Base-by-base conservation (phyloP, 2,113 vertebrate genomes). In the Gallinago media region DNA sequence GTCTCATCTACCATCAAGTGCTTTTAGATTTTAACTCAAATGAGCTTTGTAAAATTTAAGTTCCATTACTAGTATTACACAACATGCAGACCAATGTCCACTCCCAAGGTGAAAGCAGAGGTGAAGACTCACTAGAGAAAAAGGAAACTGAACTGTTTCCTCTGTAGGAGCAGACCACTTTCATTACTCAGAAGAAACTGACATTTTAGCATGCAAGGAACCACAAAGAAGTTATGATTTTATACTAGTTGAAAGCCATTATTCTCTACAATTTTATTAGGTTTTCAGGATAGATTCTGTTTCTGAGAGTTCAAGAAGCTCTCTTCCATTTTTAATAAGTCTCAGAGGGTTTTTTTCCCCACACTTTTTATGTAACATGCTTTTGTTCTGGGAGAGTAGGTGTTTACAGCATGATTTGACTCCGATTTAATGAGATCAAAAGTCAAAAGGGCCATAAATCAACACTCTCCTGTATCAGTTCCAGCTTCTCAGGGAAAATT, bases 191-290 rank as follows among this genome's bases (percentile, higher is more conserved):
- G 62, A 91, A 82, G 27, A 77, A 88, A 61, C 12, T 15, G 15
- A 73, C 26, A 88, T 85, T 93, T 94, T 67, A 76, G 88, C 88
- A 95, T 50, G 71, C 29, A 92, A 88, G 92, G 70, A 93, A 93
- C 52, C 32, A 83, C 49, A 82, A 90, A 62, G 34, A 78, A 40
- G 27, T 7, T 38, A 85, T 1, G 3, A 71, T 76, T 65, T 94
- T 56, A 58, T 62, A 16, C 12, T 63, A 52, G 38, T 20, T 85
- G 46, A 83, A 88, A 93, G 61, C 40, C 8, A 3, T 46, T 26
- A 42, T 59, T 67, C 44, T 94, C 54, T 49, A 38, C 20, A 71
- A 5, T 85, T 75, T 47, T 88, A 62, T 54, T 62, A 62, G 55
- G 46, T 75, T 89, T 79, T 62, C 3, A 1, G 40, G 78, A 50